These are phyloP conservation scores for Orius insidiosus DNA, from an alignment of 1,140 invertebrate species.

Conservation along the genomic window DNA sequence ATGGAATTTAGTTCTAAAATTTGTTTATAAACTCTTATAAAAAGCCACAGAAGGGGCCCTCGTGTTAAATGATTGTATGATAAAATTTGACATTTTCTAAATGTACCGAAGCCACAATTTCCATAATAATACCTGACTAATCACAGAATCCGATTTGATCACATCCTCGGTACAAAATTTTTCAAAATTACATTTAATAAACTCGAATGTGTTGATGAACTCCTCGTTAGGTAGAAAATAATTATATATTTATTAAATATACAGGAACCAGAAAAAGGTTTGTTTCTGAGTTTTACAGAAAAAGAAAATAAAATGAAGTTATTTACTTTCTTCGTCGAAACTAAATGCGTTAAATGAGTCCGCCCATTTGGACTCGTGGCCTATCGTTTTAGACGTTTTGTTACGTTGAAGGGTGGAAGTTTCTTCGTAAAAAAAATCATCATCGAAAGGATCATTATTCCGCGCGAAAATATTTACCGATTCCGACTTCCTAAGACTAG, in stretches of 20 bases:
- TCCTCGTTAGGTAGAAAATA: no score
- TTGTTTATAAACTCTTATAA: no score
- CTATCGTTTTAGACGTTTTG: constrained; percentile 23
- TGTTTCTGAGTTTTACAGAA: background rate
- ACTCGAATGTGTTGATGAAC: background rate
- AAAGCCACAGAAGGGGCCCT: no score
- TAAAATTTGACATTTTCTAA: no score
- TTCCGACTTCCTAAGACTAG: constrained; percentile 47
- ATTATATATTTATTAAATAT: background rate
- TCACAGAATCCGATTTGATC: background rate
- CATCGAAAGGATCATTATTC: constrained; percentile 65
- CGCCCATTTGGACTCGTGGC: constrained; percentile 21
- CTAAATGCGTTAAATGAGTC: constrained; percentile 24
- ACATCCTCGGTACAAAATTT: background rate
- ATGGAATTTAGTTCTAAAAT: no score
- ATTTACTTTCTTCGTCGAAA: constrained; percentile 28
- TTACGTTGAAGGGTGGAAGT: constrained; percentile 26
- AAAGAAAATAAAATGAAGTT: background rate
- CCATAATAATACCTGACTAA: no score
- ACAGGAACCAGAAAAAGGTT: background rate
- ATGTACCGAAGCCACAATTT: no score
- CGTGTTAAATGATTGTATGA: no score
- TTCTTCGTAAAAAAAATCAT: constrained; percentile 54
- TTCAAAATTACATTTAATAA: background rate
- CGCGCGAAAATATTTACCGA: constrained; percentile 72